These are phyloP conservation scores for Hemibagrus wyckioides DNA, from an alignment of 2,113 vertebrate species.

Conservation along the genomic window DNA sequence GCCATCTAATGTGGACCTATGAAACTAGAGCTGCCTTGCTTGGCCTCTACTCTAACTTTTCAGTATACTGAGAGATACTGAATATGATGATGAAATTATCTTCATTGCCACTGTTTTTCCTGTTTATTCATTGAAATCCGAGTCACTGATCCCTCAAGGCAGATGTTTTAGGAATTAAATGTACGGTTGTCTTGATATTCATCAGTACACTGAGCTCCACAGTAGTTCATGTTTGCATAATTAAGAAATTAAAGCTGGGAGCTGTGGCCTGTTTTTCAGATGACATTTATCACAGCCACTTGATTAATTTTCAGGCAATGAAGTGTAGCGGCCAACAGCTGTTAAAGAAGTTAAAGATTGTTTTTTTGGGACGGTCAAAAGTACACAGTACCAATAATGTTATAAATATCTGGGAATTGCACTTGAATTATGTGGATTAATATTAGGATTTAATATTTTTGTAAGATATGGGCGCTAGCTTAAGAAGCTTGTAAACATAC, in stretches of 20 bases:
- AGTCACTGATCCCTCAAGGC: constrained; percentile 62
- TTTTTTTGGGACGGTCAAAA: background rate
- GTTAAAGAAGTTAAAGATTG: background rate
- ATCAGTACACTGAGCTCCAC: constrained; percentile 58
- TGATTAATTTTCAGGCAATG: constrained; percentile 44
- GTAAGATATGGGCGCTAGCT: background rate
- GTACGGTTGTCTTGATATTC: constrained; percentile 69
- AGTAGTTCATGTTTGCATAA: constrained; percentile 67
- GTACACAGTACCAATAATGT: background rate
- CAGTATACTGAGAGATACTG: constrained; percentile 58
- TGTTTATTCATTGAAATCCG: constrained; percentile 65
- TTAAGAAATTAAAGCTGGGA: constrained; percentile 54
- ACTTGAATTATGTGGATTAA: background rate
- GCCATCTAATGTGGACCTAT: background rate
- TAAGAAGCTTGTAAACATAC: constrained; percentile 1
- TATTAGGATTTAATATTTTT: background rate
- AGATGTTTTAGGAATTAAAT: constrained; percentile 72
- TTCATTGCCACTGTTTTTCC: constrained; percentile 51
- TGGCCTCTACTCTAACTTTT: constrained; percentile 65
- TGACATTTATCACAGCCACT: constrained; percentile 53
- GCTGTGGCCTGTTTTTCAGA: constrained; percentile 51
- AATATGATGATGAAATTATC: constrained; percentile 84
- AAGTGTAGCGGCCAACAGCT: constrained; percentile 14
- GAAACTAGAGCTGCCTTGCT: constrained; percentile 48
- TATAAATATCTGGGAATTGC: background rate